Evolutionary conservation across 1,140 invertebrate species (phyloP).

Genomic region (Lordiphosa stackelbergi): DNA sequence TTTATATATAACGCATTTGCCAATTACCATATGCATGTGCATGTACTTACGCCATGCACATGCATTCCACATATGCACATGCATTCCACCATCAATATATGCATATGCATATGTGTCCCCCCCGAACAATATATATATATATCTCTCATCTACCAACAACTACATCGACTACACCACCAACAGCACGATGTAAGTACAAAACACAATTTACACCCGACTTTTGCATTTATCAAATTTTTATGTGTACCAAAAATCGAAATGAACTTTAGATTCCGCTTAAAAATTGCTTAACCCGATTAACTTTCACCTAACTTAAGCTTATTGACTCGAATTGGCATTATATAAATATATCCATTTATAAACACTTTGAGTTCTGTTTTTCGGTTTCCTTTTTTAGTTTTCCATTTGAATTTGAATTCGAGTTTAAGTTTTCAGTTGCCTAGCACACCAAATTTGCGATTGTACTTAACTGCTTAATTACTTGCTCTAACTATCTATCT

Average conservation of each 20-base stretch:
- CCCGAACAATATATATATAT: slow-evolving; percentile 30
- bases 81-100: slow-evolving; percentile 1
- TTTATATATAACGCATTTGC: slow-evolving; percentile 40
- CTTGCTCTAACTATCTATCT: slow-evolving; percentile 5
- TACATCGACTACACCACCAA: slow-evolving; percentile 66
- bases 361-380: slow-evolving; percentile 13
- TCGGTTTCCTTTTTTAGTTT: neutral
- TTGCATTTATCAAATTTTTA: slow-evolving; percentile 60
- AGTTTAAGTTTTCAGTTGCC: slow-evolving; percentile 32
- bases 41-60: too few species aligned
- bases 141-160: slow-evolving; percentile 41
- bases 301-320: neutral
- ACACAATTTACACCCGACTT: slow-evolving; percentile 69
- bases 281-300: neutral
- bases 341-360: neutral
- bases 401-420: slow-evolving; percentile 12
- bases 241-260: slow-evolving; percentile 50
- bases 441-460: slow-evolving; percentile 53
- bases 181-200: slow-evolving; percentile 77
- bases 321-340: slow-evolving; percentile 4
- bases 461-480: slow-evolving; percentile 25
- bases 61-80: slow-evolving; percentile 18
- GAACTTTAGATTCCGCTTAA: slow-evolving; percentile 53
- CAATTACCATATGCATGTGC: slow-evolving; percentile 24
- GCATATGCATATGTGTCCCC: neutral